phyloP scores from a whole-genome alignment of 2,797 vertebrate genomes.

The Trachops cirrhosus region DNA sequence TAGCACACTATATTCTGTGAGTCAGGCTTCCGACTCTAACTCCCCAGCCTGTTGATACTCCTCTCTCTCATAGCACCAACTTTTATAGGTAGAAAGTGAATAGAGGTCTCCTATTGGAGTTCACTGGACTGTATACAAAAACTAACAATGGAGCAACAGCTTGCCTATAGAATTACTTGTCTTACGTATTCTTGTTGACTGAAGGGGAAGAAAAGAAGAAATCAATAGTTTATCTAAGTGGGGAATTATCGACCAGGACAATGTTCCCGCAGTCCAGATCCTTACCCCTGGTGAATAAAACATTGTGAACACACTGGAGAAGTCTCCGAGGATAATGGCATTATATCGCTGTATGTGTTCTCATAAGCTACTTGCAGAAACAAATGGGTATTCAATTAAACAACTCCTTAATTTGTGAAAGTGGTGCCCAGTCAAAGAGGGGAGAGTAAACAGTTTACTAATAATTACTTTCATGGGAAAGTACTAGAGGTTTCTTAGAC shows the following conservation, averaged over 20 bases:
- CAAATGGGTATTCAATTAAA: constrained; percentile 27
- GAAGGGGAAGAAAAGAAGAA: constrained; percentile 6
- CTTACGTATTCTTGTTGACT: not conserved
- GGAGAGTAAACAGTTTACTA: constrained; percentile 60
- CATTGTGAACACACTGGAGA: not conserved
- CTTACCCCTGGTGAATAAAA: not conserved
- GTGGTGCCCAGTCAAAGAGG: not conserved
- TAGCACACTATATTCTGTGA: not conserved
- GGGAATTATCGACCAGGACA: not conserved
- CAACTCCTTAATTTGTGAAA: constrained; percentile 50
- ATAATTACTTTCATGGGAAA: constrained; percentile 62
- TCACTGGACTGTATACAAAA: not conserved
- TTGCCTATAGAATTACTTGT: not conserved
- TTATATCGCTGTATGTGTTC: constrained; percentile 9
- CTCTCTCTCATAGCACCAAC: not conserved
- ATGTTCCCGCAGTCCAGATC: not conserved
- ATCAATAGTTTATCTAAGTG: constrained; percentile 39
- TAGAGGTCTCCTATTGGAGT: not conserved
- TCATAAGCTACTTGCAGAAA: not conserved
- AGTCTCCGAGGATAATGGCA: not conserved
- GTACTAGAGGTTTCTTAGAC: not conserved
- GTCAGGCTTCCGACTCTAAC: not conserved
- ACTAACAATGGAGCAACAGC: not conserved
- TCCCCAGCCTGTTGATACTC: not conserved
- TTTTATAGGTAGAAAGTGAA: not conserved